phyloP scores from a whole-genome alignment of 2,113 vertebrate genomes.

The Colaptes auratus region DNA sequence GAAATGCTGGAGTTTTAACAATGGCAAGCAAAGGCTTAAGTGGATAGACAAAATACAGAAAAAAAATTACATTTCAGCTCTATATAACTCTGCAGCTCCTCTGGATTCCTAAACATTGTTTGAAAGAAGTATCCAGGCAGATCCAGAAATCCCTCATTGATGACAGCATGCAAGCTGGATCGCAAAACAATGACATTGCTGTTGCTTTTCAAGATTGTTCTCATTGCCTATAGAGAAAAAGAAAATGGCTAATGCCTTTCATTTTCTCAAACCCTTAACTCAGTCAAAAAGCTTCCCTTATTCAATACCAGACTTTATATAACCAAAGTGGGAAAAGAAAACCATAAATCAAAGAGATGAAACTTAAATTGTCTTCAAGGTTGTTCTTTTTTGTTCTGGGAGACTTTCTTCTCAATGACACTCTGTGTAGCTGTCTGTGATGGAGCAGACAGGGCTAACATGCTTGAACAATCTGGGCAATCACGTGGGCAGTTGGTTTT shows the following conservation, averaged over 20 bases:
- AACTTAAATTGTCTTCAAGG: constrained; percentile 1
- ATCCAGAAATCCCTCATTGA: constrained; percentile 40
- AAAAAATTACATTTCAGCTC: constrained; percentile 74
- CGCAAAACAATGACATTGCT: constrained; percentile 50
- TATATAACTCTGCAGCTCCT: constrained; percentile 12
- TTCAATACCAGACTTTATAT: constrained; percentile 4
- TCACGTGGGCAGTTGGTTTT: neutral
- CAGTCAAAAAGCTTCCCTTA: neutral
- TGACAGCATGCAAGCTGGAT: constrained; percentile 50
- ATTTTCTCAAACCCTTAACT: neutral
- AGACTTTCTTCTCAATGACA: neutral
- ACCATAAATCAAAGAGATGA: neutral
- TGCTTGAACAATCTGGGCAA: neutral
- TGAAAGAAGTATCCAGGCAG: constrained; percentile 28
- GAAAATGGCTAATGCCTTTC: neutral
- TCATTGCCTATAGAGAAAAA: constrained; percentile 61
- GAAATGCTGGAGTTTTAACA: neutral
- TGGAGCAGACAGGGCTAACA: neutral
- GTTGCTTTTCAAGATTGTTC: constrained; percentile 58
- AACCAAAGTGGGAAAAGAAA: neutral
- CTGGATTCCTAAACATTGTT: neutral
- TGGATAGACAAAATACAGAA: neutral
- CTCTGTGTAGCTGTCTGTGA: neutral
- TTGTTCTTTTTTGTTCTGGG: neutral
- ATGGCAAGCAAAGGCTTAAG: neutral